phyloP scores from a whole-genome alignment of 2,113 vertebrate species.

The Cynoglossus semilaevis region DNA sequence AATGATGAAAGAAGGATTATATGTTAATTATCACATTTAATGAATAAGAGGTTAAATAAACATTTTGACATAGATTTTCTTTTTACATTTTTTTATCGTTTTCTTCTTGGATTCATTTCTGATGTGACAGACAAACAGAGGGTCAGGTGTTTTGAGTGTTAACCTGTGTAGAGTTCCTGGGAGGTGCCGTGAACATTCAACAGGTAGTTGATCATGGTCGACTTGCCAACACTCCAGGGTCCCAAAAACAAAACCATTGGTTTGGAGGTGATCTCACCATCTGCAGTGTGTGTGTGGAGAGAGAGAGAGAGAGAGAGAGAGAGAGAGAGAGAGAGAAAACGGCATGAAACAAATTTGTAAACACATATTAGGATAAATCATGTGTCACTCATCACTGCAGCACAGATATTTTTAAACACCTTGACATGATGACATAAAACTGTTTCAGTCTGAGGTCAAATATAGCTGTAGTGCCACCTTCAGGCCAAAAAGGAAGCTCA shows the following conservation, averaged over 20 bases:
- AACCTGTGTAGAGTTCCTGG: conserved; percentile 96
- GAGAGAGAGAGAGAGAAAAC: background rate
- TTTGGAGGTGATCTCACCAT: conserved; percentile 95
- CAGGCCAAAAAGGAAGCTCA: too few relatives aligned
- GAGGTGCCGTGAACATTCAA: conserved; percentile 86
- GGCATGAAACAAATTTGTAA: background rate
- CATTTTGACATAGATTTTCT: too few relatives aligned
- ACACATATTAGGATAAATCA: too few relatives aligned
- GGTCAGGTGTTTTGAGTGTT: background rate
- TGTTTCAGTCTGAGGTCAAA: too few relatives aligned
- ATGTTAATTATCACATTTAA: too few relatives aligned
- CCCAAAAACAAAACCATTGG: conserved; percentile 97
- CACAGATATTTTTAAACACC: too few relatives aligned
- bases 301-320: background rate
- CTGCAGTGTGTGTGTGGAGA: conserved; percentile 60
- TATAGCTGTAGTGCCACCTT: too few relatives aligned
- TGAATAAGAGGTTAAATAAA: too few relatives aligned
- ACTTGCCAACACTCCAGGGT: conserved; percentile 98
- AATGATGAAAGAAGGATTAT: too few relatives aligned
- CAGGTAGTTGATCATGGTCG: conserved; percentile 99
- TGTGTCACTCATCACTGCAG: too few relatives aligned
- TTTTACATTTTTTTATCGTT: too few relatives aligned
- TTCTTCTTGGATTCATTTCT: background rate
- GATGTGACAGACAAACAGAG: background rate
- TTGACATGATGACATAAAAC: too few relatives aligned